Percentiles rank a stretch among this genome's conserved stretches.
Conservation (phyloP, 2,797 vertebrate genomes). For the Sciurus vulgaris region DNA sequence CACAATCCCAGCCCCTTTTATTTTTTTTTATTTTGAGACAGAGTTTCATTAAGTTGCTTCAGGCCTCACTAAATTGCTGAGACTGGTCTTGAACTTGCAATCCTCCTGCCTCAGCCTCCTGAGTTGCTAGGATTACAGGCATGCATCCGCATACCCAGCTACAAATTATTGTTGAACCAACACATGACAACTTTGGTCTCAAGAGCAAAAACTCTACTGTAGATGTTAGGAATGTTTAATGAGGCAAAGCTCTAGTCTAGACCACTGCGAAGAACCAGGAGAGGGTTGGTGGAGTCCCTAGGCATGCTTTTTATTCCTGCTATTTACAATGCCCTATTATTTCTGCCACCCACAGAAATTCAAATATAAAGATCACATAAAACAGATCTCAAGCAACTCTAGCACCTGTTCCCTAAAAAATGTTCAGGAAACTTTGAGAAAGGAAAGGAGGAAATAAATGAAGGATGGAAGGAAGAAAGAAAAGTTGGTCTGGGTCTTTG, state of each 20-base stretch:
- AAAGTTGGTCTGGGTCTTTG: neutral
- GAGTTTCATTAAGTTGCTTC: no score
- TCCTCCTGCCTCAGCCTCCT: no score
- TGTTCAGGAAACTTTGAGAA: neutral
- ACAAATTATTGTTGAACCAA: neutral
- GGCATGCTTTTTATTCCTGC: no score
- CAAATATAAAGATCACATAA: neutral
- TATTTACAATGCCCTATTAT: no score
- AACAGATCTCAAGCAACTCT: neutral
- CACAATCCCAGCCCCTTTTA: no score
- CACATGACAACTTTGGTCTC: neutral
- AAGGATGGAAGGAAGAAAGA: neutral
- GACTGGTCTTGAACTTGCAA: no score
- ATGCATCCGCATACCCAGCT: no score
- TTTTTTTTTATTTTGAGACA: no score
- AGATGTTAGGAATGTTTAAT: neutral
- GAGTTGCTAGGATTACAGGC: no score
- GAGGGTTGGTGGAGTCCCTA: neutral
- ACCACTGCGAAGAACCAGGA: neutral
- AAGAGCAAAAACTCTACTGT: neutral
- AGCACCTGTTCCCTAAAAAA: neutral
- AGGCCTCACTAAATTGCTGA: no score
- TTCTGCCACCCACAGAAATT: neutral
- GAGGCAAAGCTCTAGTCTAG: neutral
- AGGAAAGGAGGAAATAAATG: neutral